phyloP scores from a whole-genome alignment of 2,113 vertebrate species.

The Aleadryas rufinucha region DNA sequence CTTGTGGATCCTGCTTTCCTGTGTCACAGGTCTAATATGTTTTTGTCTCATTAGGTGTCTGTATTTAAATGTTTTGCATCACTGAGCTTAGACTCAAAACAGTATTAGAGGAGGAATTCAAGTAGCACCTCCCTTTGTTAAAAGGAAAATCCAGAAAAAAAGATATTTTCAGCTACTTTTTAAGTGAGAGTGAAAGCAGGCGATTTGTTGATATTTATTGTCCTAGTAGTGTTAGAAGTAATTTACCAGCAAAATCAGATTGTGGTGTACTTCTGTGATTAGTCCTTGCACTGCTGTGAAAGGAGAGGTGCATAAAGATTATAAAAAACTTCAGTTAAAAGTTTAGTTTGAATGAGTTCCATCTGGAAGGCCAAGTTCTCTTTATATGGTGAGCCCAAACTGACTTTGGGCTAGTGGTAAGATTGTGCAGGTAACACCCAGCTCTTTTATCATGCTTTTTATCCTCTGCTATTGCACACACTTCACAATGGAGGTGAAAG shows the following conservation, averaged over 20 bases:
- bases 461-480: neutral
- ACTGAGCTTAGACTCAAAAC: neutral
- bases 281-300: neutral
- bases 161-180: neutral
- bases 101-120: neutral
- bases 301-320: neutral
- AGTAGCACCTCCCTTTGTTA: neutral
- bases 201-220: neutral
- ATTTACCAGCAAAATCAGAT: neutral
- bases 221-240: neutral
- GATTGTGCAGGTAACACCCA: neutral
- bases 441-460: neutral
- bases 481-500: neutral
- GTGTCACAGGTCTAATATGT: neutral
- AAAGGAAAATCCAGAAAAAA: neutral
- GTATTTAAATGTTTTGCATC: neutral
- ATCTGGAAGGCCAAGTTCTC: neutral
- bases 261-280: neutral
- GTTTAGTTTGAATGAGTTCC: neutral
- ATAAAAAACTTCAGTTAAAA: neutral
- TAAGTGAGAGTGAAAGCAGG: neutral
- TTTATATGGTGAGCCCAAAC: neutral
- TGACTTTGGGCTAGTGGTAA: neutral
- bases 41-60: neutral
- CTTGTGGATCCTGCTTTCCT: neutral